Conservation (phyloP, 2,888 invertebrate species). For the Eupsilia transversa region DNA sequence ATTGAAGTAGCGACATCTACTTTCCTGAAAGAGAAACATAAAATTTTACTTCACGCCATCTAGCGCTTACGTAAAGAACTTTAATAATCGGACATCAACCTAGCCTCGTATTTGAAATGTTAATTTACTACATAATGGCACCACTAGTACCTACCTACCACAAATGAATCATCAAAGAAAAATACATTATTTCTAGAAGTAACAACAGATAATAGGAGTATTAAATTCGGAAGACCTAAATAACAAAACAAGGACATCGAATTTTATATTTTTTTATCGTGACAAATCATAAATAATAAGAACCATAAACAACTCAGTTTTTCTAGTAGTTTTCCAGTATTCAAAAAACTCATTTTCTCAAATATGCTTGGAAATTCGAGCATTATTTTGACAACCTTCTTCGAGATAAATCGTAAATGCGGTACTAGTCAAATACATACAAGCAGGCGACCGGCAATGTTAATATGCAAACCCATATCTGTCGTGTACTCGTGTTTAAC, state of each 20-base stretch:
- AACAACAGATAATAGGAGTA: not conserved
- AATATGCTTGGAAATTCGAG: no score
- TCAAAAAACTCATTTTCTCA: no score
- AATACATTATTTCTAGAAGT: not conserved
- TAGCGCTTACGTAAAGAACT: slow-evolving; percentile 26
- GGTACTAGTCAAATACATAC: no score
- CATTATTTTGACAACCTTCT: no score
- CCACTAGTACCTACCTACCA: slow-evolving; percentile 60
- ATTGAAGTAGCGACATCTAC: slow-evolving; percentile 58
- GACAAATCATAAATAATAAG: not conserved
- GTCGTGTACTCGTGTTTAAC: no score
- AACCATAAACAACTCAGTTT: not conserved
- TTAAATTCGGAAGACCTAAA: not conserved
- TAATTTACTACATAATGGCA: slow-evolving; percentile 54
- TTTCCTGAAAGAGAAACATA: not conserved
- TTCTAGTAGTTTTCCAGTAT: not conserved
- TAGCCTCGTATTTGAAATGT: slow-evolving; percentile 36
- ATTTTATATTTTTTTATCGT: not conserved
- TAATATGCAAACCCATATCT: no score
- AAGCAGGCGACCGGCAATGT: no score
- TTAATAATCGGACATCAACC: slow-evolving; percentile 25
- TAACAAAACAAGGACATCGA: slow-evolving; percentile 4
- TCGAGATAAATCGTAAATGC: no score
- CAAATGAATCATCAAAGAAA: not conserved
- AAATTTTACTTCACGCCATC: slow-evolving; percentile 39